These are phyloP conservation scores for Bombus impatiens DNA, from an alignment of 1,140 invertebrate species.

Conservation along the genomic window DNA sequence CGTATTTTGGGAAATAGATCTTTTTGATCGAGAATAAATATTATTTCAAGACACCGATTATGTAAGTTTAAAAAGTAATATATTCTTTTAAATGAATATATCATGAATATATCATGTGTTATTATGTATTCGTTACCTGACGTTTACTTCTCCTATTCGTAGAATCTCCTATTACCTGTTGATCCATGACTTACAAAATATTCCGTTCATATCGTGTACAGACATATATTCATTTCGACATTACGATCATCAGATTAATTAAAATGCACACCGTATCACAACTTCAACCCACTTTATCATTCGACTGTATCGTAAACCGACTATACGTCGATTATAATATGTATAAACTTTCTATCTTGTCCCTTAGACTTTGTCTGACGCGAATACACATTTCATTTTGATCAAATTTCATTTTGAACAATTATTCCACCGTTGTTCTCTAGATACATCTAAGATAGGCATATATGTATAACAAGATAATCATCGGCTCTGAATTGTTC, in stretches of 20 bases:
- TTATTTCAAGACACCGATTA: not conserved
- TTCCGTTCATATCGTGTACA: not conserved
- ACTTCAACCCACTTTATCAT: constrained; percentile 62
- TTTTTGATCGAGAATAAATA: not conserved
- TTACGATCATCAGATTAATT: constrained; percentile 43
- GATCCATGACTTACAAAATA: not conserved
- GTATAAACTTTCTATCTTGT: constrained; percentile 28
- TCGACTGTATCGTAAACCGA: constrained; percentile 36
- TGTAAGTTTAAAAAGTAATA: not conserved
- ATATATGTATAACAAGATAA: too few relatives aligned
- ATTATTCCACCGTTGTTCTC: not conserved
- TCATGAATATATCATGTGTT: not conserved
- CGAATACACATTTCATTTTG: not conserved
- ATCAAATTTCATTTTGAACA: not conserved
- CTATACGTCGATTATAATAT: not conserved
- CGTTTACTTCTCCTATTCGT: not conserved
- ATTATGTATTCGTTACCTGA: not conserved
- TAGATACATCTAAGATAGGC: not conserved
- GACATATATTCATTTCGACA: not conserved
- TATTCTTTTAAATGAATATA: not conserved
- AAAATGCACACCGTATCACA: constrained; percentile 26
- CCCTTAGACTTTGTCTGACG: not conserved
- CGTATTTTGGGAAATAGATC: not conserved
- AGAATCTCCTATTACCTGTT: constrained; percentile 4
- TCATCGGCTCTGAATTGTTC: too few relatives aligned